Evolutionary conservation across 1,140 invertebrate species (phyloP).

Genomic region (Pollicipes pollicipes): DNA sequence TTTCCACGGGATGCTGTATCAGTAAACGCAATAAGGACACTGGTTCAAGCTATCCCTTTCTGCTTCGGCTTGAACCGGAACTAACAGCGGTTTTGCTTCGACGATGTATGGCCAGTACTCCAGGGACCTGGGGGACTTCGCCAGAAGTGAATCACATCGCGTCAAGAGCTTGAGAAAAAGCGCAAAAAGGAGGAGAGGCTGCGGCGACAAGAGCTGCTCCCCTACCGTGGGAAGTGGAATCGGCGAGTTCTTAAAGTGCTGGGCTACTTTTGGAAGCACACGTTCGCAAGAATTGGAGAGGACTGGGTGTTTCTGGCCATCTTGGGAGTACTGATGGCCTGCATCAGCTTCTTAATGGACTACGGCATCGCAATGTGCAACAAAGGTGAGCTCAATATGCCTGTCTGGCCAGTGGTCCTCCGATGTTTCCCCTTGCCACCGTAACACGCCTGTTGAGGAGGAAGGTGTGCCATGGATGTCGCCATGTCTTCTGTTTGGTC

Average conservation of each 20-base stretch:
- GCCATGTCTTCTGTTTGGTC: too few species aligned
- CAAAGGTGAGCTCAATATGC: conserved; percentile 38
- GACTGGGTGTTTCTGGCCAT: conserved; percentile 94
- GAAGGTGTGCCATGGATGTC: too few species aligned
- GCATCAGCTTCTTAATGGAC: conserved; percentile 90
- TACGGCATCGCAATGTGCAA: conserved; percentile 83
- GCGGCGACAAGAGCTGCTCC: conserved; percentile 26
- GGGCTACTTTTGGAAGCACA: conserved; percentile 52
- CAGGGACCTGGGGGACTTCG: conserved; percentile 80
- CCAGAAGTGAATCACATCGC: conserved; percentile 69
- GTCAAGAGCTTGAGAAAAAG: conserved; percentile 51
- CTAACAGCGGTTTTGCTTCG: too few species aligned
- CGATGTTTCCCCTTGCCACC: too few species aligned
- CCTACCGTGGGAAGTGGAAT: conserved; percentile 31
- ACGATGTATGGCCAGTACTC: conserved; percentile 97
- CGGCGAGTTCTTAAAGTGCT: conserved; percentile 25
- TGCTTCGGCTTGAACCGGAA: too few species aligned
- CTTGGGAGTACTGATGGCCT: conserved; percentile 85
- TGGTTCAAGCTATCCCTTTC: too few species aligned
- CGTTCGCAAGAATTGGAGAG: conserved; percentile 72
- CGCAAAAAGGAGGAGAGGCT: conserved; percentile 47
- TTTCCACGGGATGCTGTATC: too few species aligned
- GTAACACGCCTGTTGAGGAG: too few species aligned
- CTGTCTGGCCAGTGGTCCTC: too few species aligned
- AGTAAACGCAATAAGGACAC: too few species aligned